These are phyloP conservation scores for Colostygia pectinataria DNA, from an alignment of 2,888 invertebrate genomes.

Conservation along the genomic window DNA sequence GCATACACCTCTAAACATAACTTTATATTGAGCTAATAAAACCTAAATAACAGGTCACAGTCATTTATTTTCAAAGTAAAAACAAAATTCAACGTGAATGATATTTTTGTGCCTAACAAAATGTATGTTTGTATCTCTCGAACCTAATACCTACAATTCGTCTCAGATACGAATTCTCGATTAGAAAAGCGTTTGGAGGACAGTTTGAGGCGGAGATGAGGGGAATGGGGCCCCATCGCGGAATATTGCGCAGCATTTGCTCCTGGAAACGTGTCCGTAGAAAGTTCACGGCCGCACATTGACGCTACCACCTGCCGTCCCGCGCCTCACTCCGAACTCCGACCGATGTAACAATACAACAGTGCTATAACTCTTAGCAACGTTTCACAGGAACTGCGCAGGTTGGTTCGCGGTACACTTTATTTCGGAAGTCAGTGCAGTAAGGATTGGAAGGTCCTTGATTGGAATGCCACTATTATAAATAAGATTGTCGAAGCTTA, in stretches of 20 bases:
- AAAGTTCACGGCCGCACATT: slow-evolving; percentile 84
- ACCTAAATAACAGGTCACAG: neutral
- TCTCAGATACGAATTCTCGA: slow-evolving; percentile 33
- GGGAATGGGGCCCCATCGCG: slow-evolving; percentile 62
- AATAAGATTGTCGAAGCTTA: too few relatives aligned
- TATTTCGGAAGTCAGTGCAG: too few relatives aligned
- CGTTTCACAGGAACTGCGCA: too few relatives aligned
- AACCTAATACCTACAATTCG: slow-evolving; percentile 23
- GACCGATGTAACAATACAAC: neutral
- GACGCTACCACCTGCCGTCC: slow-evolving; percentile 71
- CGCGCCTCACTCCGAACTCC: slow-evolving; percentile 41
- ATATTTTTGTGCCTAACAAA: neutral
- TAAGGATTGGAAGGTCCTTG: too few relatives aligned
- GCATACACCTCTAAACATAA: too few relatives aligned
- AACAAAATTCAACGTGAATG: neutral
- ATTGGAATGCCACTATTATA: too few relatives aligned
- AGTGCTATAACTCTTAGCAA: slow-evolving; percentile 10
- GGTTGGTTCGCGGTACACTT: too few relatives aligned
- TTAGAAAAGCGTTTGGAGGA: slow-evolving; percentile 41
- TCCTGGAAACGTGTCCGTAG: slow-evolving; percentile 82
- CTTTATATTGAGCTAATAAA: too few relatives aligned
- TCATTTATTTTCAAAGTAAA: neutral
- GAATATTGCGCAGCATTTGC: slow-evolving; percentile 77
- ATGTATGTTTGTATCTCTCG: neutral
- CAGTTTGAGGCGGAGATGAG: slow-evolving; percentile 45